Conservation (phyloP, 2,888 invertebrate genomes). For the Chrysodeixis includens region DNA sequence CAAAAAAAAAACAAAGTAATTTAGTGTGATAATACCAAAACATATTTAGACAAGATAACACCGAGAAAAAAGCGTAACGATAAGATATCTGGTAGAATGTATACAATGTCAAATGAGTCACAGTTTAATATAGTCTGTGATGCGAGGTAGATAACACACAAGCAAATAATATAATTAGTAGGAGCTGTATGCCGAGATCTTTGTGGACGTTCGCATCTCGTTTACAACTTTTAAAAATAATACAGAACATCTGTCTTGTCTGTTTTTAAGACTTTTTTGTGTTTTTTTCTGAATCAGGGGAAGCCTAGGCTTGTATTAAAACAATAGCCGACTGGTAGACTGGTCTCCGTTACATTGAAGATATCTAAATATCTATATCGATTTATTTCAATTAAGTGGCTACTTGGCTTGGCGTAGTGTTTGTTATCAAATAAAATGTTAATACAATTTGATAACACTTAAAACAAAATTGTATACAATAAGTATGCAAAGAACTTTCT, state of each 20-base stretch:
- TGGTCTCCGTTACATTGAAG: no score
- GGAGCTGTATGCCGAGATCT: neutral
- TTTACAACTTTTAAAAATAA: neutral
- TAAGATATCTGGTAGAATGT: constrained; percentile 36
- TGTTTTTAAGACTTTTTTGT: no score
- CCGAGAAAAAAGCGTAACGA: neutral
- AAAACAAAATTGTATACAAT: no score
- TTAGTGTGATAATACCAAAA: constrained; percentile 25
- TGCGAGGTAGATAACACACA: constrained; percentile 25
- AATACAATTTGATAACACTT: no score
- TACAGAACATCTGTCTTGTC: no score
- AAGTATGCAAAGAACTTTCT: no score
- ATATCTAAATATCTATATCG: no score
- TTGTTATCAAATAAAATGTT: neutral
- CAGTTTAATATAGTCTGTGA: constrained; percentile 20
- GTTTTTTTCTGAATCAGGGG: no score
- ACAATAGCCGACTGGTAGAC: no score
- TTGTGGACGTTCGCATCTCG: neutral
- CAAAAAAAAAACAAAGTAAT: constrained; percentile 46
- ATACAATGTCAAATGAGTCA: constrained; percentile 67
- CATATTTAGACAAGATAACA: constrained; percentile 39
- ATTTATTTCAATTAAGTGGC: no score
- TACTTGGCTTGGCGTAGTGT: neutral
- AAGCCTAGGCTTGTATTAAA: no score
- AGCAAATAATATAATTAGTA: constrained; percentile 6